Evolutionary conservation across 2,113 vertebrate genomes (phyloP).

Genomic region (Choloepus hoffmanni): DNA sequence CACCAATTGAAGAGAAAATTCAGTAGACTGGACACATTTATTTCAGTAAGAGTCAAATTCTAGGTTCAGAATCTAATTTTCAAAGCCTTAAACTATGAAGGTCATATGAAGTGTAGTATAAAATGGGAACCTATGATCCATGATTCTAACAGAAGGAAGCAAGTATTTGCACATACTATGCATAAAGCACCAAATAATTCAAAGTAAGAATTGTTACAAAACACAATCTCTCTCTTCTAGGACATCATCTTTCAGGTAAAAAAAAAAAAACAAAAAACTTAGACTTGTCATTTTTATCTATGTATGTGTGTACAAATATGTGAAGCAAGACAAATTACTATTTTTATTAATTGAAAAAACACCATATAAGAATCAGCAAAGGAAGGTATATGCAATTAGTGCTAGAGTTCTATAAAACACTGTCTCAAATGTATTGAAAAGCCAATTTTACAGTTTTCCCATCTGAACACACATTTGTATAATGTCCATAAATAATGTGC

Average conservation of each 20-base stretch:
- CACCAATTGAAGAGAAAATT: not conserved
- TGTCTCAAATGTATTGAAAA: not conserved
- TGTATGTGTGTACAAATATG: not conserved
- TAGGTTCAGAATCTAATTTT: not conserved
- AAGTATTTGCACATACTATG: not conserved
- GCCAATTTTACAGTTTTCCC: not conserved
- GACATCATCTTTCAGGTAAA: not conserved
- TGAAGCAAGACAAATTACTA: not conserved
- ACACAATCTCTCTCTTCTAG: not conserved
- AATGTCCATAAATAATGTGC: not conserved
- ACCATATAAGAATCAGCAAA: not conserved
- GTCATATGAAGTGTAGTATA: not conserved
- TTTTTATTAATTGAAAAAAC: slow-evolving; percentile 19
- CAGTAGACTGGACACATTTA: not conserved
- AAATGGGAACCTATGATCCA: not conserved
- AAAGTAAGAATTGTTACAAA: not conserved
- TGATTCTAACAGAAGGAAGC: not conserved
- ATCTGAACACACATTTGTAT: not conserved
- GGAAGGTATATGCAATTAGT: not conserved
- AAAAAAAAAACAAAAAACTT: not conserved
- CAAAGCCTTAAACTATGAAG: not conserved
- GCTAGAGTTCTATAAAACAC: not conserved
- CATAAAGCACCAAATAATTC: not conserved
- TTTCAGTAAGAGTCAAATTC: not conserved
- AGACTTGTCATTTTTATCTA: not conserved